These are phyloP conservation scores for Gallinago solitaria DNA, from an alignment of 2,797 vertebrate species.

Conservation along the genomic window DNA sequence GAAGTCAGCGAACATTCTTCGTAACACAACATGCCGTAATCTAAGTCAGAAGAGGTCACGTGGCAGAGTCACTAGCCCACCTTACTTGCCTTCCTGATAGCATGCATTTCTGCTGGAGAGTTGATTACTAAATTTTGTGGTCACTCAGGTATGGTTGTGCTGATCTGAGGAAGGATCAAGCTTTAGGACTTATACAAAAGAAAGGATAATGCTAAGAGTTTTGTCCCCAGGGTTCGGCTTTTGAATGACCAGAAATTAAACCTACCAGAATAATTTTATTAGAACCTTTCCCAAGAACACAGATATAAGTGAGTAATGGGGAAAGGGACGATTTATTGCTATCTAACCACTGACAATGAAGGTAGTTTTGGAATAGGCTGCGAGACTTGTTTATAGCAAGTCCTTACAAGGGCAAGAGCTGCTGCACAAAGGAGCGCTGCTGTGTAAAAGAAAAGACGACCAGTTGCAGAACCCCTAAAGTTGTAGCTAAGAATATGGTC, in stretches of 20 bases:
- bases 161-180: not conserved
- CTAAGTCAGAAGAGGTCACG: not conserved
- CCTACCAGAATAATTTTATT: not conserved
- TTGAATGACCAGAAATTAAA: not conserved
- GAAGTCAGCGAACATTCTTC: not conserved
- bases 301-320: not conserved
- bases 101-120: not conserved
- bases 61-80: not conserved
- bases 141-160: not conserved
- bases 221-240: not conserved
- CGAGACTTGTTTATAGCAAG: not conserved
- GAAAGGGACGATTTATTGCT: not conserved
- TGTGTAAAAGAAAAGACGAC: not conserved
- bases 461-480: not conserved
- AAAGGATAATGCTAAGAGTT: not conserved
- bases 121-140: not conserved
- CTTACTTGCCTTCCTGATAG: not conserved
- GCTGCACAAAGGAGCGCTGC: not conserved
- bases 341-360: not conserved
- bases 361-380: not conserved
- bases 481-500: slow-evolving; percentile 1
- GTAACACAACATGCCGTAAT: not conserved
- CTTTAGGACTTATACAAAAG: not conserved
- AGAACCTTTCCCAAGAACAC: not conserved
- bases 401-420: not conserved